Evolutionary conservation across 2,113 vertebrate species (phyloP), one percentile per base, ranked within the genome.

Genomic region (Pelvicachromis taeniatus): DNA sequence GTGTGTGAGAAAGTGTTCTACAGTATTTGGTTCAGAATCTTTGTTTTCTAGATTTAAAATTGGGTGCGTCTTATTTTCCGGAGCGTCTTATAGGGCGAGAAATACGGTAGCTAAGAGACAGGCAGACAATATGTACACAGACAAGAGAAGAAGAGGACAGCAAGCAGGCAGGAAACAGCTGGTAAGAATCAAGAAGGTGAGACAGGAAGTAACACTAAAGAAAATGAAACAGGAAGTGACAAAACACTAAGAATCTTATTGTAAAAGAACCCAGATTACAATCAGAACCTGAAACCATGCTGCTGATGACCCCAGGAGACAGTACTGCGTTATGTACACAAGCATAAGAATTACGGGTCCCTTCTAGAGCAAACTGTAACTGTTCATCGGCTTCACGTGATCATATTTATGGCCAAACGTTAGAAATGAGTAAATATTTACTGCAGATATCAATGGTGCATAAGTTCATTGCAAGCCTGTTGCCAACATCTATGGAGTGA

Each of bases 401-500:
- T 78, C 11, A 4, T 80, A 35, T 78, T 84, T 16, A 31, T 16
- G 17, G 23, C 38, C 31, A n/a, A 50, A 53, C 12, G 17, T 54
- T n/a, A 45, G n/a, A 29, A 33, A 75, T 31, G 1, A 59, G 19
- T 45, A 23, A 50, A 29, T 48, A 52, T 42, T 85, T 59, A n/a
- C 48, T 75, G 35, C 50, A 85, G 31, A 82, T 90, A 91, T 91
- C 70, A 81, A 87, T 80, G 80, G 77, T 61, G 52, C 14, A 52
- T 83, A 88, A 89, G 93, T 89, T 80, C 93, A 93, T 88, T 59
- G 54, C 78, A 80, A 19, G n/a, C 54, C 55, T 84, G 78, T 86
- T 86, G 90, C 77, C 81, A 88, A 83, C 84, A 38, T 91, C 90
- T 85, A 82, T 90, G 58, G 87, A 87, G 81, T 81, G 87, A 93